Evolutionary conservation across 2,888 invertebrate genomes (phyloP), one percentile per base, ranked within the genome.

Genomic region (Dorcus hopei): DNA sequence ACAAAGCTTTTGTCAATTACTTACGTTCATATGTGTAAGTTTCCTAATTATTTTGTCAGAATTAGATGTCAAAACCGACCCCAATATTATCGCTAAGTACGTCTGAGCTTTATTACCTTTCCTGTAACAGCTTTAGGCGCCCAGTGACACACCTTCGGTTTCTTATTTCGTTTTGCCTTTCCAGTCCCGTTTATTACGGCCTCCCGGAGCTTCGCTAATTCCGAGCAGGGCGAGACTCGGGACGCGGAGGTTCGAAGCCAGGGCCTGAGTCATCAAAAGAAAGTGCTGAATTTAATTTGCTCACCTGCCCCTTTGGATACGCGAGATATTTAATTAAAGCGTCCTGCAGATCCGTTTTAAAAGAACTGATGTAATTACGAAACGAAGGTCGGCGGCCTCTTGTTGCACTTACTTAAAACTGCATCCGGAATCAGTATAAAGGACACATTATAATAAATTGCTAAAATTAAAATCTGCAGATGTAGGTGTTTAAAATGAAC

Each of bases 151-250:
- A 66, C 68, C 69, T 68, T 64, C 64, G 62, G 66, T 66, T 64
- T 69, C 67, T 70, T 66, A 68, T 70, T 69, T 70, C 66, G 65
- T 66, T 65, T 64, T 65, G 65, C 65, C 61, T 62, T 63, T 66
- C 64, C 60, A 65, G 68, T 59, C 66, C 61, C 59, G 66, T 62
- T 67, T 66, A 68, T 68, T 67, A 67, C 59, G 60, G 60, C 60
- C 64, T 64, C 68, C 64, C 59, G 60, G 65, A 62, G 67, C 62
- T 66, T 65, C 62, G 56, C 62, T 64, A 67, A 67, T 65, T 62
- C 65, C 58, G 58, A 52, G 26, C 26, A 33, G 26, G 26, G 26
- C 26, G 52, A 57, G 59, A 47, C 50, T 50, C 49, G 43, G 39
- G 41, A 45, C 42, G 47, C 43, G 41, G 48, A 52, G 49, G 49